Evolutionary conservation across 2,113 vertebrate genomes (phyloP), one percentile per base, ranked within the genome.

Genomic region (Serinus canaria): DNA sequence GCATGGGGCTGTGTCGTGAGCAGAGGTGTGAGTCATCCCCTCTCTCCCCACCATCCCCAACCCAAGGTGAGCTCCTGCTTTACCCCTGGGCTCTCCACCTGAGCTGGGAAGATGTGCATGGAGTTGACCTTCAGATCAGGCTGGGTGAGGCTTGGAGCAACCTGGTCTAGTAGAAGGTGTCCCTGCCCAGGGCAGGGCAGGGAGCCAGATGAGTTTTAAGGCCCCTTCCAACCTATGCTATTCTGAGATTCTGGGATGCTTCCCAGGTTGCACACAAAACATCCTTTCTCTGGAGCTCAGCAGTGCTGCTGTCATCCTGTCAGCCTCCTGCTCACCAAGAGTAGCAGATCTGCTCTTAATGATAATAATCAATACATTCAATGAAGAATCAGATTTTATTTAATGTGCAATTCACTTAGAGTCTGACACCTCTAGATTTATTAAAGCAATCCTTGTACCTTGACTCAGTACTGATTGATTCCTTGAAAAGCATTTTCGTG

Each of bases 361-460:
- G 89, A 63, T 23, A 75, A 53, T 66, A 72, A 90, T 95, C 95
- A 62, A 91, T 95, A 56, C 11, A n/a, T 83, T 86, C 77, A 66
- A 50, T 53, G 78, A 94, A 59, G 80, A 88, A 80, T 91, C 10
- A 22, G 75, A 58, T 81, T 86, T 96, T 76, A 89, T 85, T 94
- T 94, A 76, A 81, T 67, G 75, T 46, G 73, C 87, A 87, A 46
- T 84, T 89, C 90, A 43, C 81, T 92, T 87, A 67, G 55, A 63
- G 39, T 79, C 85, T 85, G 87, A 83, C 87, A 56, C 69, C 19
- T 82, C 87, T 58, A 43, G 82, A 89, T 95, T 92, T 80, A 95
- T 94, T 84, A 66, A 83, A 81, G 63, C 43, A 89, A 18, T 87
- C 83, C 83, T 41, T 56, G n/a, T 70, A 19, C 56, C 27, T 64